Conservation (phyloP, 2,888 invertebrate species). For the Ametastegia equiseti region DNA sequence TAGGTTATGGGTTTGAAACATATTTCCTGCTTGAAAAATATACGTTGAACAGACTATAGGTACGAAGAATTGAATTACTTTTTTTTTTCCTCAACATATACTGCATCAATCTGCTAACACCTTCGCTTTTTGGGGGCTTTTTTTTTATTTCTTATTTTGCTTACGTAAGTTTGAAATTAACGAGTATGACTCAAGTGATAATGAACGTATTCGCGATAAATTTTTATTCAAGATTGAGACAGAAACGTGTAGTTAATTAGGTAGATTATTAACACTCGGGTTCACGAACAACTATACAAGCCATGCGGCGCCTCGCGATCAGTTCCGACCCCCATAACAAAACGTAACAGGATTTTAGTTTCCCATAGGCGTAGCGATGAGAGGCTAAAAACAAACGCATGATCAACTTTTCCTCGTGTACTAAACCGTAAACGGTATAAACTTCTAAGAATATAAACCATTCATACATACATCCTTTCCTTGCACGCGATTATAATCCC, state of each 20-base stretch:
- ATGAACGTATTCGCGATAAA: no score
- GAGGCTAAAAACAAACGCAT: neutral
- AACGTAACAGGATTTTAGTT: conserved; percentile 49
- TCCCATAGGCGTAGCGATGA: conserved; percentile 49
- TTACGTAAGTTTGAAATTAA: neutral
- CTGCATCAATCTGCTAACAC: neutral
- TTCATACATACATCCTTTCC: neutral
- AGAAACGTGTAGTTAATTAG: no score
- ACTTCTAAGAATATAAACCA: neutral
- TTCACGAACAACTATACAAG: neutral
- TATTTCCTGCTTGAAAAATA: neutral
- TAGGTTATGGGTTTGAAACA: neutral
- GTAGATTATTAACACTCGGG: no score
- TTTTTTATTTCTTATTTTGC: neutral
- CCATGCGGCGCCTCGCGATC: neutral
- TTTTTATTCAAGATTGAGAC: no score
- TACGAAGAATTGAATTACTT: neutral
- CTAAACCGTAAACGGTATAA: neutral
- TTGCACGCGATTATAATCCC: neutral
- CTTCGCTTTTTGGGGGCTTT: neutral
- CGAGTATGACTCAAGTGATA: no score
- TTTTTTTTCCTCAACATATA: no score
- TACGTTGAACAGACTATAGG: neutral
- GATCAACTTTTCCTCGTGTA: neutral
- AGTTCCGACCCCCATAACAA: conserved; percentile 33